Conservation (phyloP, 2,888 invertebrate genomes). For the Nephrotoma appendiculata region DNA sequence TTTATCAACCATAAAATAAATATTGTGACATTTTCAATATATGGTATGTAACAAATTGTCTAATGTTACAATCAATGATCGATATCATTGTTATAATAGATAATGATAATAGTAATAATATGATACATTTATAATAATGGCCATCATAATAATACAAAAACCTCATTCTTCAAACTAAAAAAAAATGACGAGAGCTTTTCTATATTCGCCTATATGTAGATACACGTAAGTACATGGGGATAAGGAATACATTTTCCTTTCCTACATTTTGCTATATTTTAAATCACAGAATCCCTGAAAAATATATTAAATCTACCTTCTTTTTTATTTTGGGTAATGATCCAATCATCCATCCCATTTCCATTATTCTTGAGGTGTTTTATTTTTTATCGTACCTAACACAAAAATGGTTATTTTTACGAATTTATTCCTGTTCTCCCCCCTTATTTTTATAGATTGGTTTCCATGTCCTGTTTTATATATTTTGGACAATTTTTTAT, state of each 20-base stretch:
- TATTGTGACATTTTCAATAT: background rate
- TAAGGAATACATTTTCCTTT: background rate
- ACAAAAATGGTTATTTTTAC: background rate
- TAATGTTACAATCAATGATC: background rate
- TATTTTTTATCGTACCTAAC: background rate
- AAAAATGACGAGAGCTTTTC: background rate
- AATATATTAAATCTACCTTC: background rate
- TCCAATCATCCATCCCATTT: background rate
- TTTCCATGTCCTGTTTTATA: background rate
- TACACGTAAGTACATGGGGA: background rate
- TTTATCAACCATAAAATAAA: background rate
- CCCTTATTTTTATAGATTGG: background rate
- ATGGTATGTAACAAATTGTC: background rate
- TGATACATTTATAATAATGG: background rate
- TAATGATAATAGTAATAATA: background rate
- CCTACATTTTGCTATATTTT: background rate
- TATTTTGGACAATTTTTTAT: background rate
- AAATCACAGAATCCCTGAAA: background rate
- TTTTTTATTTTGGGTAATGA: background rate
- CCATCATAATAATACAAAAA: background rate
- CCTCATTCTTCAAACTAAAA: background rate
- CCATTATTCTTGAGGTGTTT: background rate
- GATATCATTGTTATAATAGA: background rate
- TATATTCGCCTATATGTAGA: background rate
- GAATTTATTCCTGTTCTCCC: background rate